Percentiles rank a stretch among this genome's conserved stretches.
Evolutionary conservation across 30 jellyfish, hydroid and myxozoan genomes (phyloP).

Genomic region (Catostylus mosaicus): DNA sequence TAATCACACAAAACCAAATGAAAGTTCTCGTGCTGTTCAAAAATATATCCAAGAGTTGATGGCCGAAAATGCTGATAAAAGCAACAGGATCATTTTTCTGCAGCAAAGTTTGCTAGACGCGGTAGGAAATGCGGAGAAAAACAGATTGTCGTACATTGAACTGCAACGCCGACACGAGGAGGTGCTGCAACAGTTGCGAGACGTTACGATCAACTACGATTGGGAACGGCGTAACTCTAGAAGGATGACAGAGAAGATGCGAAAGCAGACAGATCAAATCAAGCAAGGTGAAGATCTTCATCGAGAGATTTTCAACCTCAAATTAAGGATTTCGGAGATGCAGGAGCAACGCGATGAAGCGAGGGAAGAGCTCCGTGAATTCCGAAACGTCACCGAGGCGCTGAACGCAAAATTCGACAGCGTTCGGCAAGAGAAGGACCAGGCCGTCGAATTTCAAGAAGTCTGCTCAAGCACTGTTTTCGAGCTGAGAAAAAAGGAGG

Average conservation of each 20-base stretch:
- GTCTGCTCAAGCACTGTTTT: constrained; percentile 52
- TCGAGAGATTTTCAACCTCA: constrained; percentile 70
- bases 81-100: constrained; percentile 64
- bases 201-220: constrained; percentile 86
- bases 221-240: constrained; percentile 77
- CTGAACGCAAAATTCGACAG: constrained; percentile 74
- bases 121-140: constrained; percentile 60
- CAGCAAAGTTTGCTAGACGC: constrained; percentile 71
- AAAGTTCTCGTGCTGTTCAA: constrained; percentile 26
- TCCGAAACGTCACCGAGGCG: constrained; percentile 85
- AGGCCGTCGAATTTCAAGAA: constrained; percentile 53
- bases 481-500: constrained; percentile 45
- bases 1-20: neutral
- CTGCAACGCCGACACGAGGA: constrained; percentile 74
- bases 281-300: constrained; percentile 67
- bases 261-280: constrained; percentile 68
- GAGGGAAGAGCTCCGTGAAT: constrained; percentile 67
- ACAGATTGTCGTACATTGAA: constrained; percentile 39
- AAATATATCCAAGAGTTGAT: constrained; percentile 64
- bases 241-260: constrained; percentile 74
- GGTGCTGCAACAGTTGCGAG: constrained; percentile 76
- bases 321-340: constrained; percentile 73
- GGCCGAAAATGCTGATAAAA: constrained; percentile 70
- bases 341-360: constrained; percentile 80
- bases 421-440: constrained; percentile 70